Base-by-base conservation (phyloP, 2,888 invertebrate species). In the Drosophila neotestacea region DNA sequence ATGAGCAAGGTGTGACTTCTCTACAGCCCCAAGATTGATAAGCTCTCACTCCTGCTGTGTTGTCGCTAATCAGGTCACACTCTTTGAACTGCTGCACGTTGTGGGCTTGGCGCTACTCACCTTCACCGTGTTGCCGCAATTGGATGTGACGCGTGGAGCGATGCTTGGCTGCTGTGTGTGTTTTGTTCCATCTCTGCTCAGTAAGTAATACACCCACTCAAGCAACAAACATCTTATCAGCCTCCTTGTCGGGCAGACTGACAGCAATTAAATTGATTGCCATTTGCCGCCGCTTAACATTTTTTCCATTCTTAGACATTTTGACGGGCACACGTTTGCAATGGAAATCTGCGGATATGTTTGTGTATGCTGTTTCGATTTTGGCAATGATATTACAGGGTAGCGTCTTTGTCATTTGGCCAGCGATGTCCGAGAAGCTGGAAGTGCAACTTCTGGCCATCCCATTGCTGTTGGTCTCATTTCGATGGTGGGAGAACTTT, bases 401-500 rank as follows among this genome's bases (percentile, higher is more conserved):
- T 0, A 94, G 94, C 4, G 95, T 95, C 4, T 94, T 96, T 69
- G 91, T 96, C 4, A 93, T 95, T 5, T 96, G 96, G 95, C 95
- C 96, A 0, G 87, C 95, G 9, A 86, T 95, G 36, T 93, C 94
- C 52, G 91, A 93, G 2, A 92, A 93, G 52, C 78, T 91, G 1
- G 90, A 92, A 2, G 90, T 95, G 9, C 96, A 95, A 94, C 90
- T 94, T 11, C 73, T 91, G 60, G 95, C 96, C 0, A 76, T 95
- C 4, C 94, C 96, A 4, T 93, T 96, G 55, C 80, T 96, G 34
- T 93, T 96, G 30, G 94, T 95, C 60, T 97, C 97, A 0, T 93
- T 95, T 48, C 95, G 96, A 27, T 97, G 97, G 96, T 97, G 97
- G 97, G 96, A 96, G 90, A 97, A 97, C 91, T 97, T 94, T 90